Evolutionary conservation across 2,113 vertebrate genomes (phyloP).

Genomic region (Anolis carolinensis): DNA sequence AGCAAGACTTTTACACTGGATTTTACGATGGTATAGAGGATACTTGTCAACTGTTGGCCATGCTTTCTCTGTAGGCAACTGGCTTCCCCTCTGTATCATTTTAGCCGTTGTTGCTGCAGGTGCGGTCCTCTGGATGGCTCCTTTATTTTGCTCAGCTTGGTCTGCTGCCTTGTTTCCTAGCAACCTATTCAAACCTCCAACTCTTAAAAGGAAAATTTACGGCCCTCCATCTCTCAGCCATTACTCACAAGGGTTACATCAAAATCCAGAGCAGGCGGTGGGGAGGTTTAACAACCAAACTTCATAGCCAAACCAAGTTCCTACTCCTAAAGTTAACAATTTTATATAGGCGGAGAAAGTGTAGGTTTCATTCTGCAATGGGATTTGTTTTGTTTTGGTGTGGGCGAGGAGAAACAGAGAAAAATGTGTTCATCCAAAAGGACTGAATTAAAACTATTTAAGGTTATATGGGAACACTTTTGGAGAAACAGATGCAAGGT

Average conservation of each 20-base stretch:
- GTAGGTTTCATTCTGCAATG: background rate
- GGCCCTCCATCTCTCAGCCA: constrained; percentile 69
- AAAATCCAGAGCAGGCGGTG: constrained; percentile 56
- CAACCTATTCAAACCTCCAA: constrained; percentile 78
- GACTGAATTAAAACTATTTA: constrained; percentile 38
- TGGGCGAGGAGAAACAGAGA: too few relatives aligned
- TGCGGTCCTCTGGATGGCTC: constrained; percentile 60
- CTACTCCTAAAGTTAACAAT: background rate
- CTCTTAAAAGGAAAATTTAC: constrained; percentile 68
- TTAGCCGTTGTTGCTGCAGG: constrained; percentile 62
- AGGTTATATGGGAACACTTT: constrained; percentile 23
- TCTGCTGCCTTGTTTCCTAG: constrained; percentile 76
- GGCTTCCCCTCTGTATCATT: constrained; percentile 42
- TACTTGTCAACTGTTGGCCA: background rate
- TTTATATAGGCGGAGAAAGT: constrained; percentile 8
- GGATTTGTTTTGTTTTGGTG: background rate
- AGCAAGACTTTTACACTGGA: background rate
- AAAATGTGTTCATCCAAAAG: constrained; percentile 22
- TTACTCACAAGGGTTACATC: constrained; percentile 62
- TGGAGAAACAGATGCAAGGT: constrained; percentile 18
- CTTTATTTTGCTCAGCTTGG: constrained; percentile 51
- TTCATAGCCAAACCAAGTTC: constrained; percentile 6
- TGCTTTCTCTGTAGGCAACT: constrained; percentile 18
- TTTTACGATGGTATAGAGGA: constrained; percentile 24
- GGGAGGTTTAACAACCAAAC: constrained; percentile 55